phyloP scores from a whole-genome alignment of 2,888 invertebrate species.

The Hedychridium roseum region DNA sequence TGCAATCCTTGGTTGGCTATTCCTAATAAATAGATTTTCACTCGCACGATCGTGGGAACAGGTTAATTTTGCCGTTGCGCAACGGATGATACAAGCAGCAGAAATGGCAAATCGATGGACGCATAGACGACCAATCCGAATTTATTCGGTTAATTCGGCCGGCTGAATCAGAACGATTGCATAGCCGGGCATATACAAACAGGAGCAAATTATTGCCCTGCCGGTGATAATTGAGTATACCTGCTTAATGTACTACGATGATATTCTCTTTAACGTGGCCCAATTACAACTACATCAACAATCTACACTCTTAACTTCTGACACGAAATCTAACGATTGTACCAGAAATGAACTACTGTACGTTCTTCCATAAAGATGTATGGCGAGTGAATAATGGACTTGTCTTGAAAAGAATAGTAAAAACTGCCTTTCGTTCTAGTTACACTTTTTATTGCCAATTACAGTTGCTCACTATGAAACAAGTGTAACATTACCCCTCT shows the following conservation, averaged over 20 bases:
- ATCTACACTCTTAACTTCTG: no score
- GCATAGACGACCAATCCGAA: constrained; percentile 19
- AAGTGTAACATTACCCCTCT: no score
- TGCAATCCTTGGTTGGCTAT: constrained; percentile 36
- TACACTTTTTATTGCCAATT: no score
- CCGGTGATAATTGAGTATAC: constrained; percentile 45
- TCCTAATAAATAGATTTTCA: constrained; percentile 28
- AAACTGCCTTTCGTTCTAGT: no score
- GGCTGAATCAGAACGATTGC: constrained; percentile 29
- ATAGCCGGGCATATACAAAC: constrained; percentile 21
- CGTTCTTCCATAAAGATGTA: neutral
- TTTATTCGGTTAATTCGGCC: constrained; percentile 37
- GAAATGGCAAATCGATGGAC: constrained; percentile 27
- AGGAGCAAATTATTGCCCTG: constrained; percentile 46
- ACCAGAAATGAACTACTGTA: no score
- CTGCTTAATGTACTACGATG: constrained; percentile 47
- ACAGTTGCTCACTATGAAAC: no score
- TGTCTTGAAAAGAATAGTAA: no score
- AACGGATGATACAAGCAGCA: constrained; percentile 22
- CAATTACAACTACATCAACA: no score
- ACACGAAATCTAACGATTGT: no score
- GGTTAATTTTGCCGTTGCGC: constrained; percentile 23
- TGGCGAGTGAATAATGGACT: no score
- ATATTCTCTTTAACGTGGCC: no score
- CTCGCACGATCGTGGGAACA: neutral